A percentile compares a stretch with the other conserved stretches of the same genome.
phyloP scores from a whole-genome alignment of 2,797 vertebrate genomes.

The Sebastes hubbsi region DNA sequence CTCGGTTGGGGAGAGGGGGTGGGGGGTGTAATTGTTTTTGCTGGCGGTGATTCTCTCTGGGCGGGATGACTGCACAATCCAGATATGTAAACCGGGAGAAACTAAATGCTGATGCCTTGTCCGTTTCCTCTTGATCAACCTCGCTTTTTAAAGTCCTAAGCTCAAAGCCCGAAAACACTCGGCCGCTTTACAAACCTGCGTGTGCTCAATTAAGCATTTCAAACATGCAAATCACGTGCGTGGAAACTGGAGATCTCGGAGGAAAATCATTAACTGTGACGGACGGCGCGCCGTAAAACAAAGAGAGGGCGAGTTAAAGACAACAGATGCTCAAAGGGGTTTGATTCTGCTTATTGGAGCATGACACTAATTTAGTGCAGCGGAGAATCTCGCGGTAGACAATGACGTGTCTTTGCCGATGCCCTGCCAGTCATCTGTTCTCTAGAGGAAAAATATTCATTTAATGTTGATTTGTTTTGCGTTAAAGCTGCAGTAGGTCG shows the following conservation, averaged over 20 bases:
- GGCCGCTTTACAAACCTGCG: slow-evolving; percentile 31
- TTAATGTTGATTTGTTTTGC: slow-evolving; percentile 23
- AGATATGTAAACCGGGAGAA: slow-evolving; percentile 80
- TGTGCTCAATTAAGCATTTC: slow-evolving; percentile 51
- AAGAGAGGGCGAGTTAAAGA: slow-evolving; percentile 64
- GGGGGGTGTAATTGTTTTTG: slow-evolving; percentile 78
- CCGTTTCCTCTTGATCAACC: slow-evolving; percentile 67
- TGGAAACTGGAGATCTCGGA: slow-evolving; percentile 58
- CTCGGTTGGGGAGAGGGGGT: slow-evolving; percentile 28
- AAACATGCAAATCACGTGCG: slow-evolving; percentile 64
- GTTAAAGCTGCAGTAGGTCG: neutral
- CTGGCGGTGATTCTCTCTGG: slow-evolving; percentile 72
- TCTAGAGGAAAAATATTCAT: slow-evolving; percentile 46
- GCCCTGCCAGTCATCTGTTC: slow-evolving; percentile 60
- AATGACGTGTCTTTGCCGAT: slow-evolving; percentile 49
- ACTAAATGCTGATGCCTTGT: slow-evolving; percentile 67
- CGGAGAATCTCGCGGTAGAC: slow-evolving; percentile 10
- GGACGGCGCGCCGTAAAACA: slow-evolving; percentile 51
- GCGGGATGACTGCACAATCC: slow-evolving; percentile 78
- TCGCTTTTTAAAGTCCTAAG: slow-evolving; percentile 45
- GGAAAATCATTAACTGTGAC: slow-evolving; percentile 68
- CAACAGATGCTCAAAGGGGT: slow-evolving; percentile 74
- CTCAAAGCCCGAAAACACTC: slow-evolving; percentile 32
- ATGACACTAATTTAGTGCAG: slow-evolving; percentile 61
- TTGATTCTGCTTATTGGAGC: slow-evolving; percentile 75